phyloP scores from a whole-genome alignment of 2,797 vertebrate genomes.

The Amblyopsis hoosieri region DNA sequence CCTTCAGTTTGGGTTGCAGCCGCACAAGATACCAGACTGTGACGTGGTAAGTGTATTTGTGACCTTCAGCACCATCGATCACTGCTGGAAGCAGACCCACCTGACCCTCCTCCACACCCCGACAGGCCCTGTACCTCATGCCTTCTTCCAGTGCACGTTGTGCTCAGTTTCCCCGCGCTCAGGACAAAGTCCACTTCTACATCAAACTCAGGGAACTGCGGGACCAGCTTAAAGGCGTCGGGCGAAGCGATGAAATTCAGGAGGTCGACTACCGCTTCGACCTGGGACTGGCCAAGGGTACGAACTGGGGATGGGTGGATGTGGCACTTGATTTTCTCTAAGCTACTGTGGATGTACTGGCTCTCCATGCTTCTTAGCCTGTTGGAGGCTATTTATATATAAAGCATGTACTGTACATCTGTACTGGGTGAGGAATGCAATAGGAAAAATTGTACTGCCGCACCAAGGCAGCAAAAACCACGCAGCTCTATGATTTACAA shows the following conservation, averaged over 20 bases:
- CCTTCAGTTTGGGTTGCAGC: constrained; percentile 95
- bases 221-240: constrained; percentile 88
- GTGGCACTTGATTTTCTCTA: neutral
- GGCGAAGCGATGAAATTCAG: constrained; percentile 78
- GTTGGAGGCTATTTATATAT: too few species aligned
- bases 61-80: too few species aligned
- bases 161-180: constrained; percentile 96
- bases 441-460: too few species aligned
- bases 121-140: constrained; percentile 94
- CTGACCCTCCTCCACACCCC: neutral
- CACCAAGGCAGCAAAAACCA: too few species aligned
- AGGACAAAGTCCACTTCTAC: constrained; percentile 99
- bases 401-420: too few species aligned
- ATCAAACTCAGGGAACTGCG: constrained; percentile 94
- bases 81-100: neutral
- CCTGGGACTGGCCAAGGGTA: constrained; percentile 91
- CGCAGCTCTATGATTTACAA: too few species aligned
- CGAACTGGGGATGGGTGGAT: neutral
- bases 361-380: too few species aligned
- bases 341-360: too few species aligned
- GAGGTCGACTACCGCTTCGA: constrained; percentile 90
- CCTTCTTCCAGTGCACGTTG: constrained; percentile 96
- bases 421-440: too few species aligned
- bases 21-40: constrained; percentile 94
- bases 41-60: constrained; percentile 85